Conservation (phyloP, 1,140 invertebrate species). For the Cydia splendana region DNA sequence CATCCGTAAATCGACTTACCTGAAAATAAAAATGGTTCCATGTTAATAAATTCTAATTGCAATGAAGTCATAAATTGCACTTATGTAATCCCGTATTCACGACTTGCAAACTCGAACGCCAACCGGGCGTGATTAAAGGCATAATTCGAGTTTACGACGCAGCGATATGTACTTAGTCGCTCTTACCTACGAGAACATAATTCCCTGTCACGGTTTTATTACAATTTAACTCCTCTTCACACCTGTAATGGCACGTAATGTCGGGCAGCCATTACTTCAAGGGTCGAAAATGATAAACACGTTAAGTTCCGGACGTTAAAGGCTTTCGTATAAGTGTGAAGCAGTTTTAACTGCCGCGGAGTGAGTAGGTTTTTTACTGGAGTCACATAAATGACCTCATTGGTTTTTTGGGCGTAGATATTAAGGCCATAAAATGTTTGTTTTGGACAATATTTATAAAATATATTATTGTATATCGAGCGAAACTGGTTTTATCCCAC, state of each 20-base stretch:
- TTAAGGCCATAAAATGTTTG: slow-evolving; percentile 18
- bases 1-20: slow-evolving; percentile 18
- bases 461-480: background rate
- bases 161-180: slow-evolving; percentile 32
- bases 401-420: background rate
- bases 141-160: slow-evolving; percentile 27
- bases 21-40: slow-evolving; percentile 37
- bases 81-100: background rate
- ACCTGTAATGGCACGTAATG: slow-evolving; percentile 34
- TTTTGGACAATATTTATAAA: background rate
- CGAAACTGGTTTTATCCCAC: too few species aligned
- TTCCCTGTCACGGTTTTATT: slow-evolving; percentile 34
- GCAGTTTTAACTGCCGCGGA: slow-evolving; percentile 19
- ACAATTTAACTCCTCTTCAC: slow-evolving; percentile 35
- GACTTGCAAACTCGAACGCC: slow-evolving; percentile 23
- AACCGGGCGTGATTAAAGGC: slow-evolving; percentile 25
- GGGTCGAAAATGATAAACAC: slow-evolving; percentile 33
- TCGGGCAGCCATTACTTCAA: slow-evolving; percentile 31
- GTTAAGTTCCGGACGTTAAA: slow-evolving; percentile 30
- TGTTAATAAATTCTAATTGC: slow-evolving; percentile 39
- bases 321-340: slow-evolving; percentile 26
- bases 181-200: slow-evolving; percentile 31
- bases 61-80: slow-evolving; percentile 4
- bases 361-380: slow-evolving; percentile 10
- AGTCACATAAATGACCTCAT: slow-evolving; percentile 25